phyloP scores from a whole-genome alignment of 2,797 vertebrate genomes.

The Rhinoraja longicauda region DNA sequence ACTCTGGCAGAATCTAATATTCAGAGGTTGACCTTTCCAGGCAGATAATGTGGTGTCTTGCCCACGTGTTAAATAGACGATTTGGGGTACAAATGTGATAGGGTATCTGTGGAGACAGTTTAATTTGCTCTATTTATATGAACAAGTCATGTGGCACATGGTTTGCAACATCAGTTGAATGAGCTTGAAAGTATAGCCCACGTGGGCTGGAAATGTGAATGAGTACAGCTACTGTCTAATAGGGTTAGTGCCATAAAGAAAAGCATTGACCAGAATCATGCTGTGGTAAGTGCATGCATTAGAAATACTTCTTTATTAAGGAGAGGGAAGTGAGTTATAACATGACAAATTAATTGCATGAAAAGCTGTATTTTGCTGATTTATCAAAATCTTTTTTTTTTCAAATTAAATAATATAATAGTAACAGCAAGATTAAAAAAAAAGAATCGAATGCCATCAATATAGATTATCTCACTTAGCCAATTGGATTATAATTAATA shows the following conservation, averaged over 20 bases:
- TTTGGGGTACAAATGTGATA: constrained; percentile 65
- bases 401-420: background rate
- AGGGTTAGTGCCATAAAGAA: constrained; percentile 29
- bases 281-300: background rate
- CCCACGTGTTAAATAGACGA: constrained; percentile 63
- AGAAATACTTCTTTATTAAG: constrained; percentile 22
- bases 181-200: constrained; percentile 52
- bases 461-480: background rate
- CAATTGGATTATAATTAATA: background rate
- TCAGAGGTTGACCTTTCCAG: constrained; percentile 73
- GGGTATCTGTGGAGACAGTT: constrained; percentile 68
- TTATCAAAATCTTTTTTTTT: background rate
- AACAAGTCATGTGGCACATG: constrained; percentile 66
- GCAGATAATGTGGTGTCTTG: constrained; percentile 71
- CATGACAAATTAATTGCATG: background rate
- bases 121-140: constrained; percentile 72
- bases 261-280: constrained; percentile 30
- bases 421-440: background rate
- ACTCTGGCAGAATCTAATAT: constrained; percentile 73
- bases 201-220: constrained; percentile 48
- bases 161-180: constrained; percentile 59
- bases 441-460: background rate
- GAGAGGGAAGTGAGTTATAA: background rate
- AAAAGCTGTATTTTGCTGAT: background rate
- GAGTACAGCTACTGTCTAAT: constrained; percentile 39